Percentiles rank a stretch among this genome's conserved stretches.
Evolutionary conservation across 2,797 vertebrate species (phyloP).

Genomic region (Danio jaintianensis): DNA sequence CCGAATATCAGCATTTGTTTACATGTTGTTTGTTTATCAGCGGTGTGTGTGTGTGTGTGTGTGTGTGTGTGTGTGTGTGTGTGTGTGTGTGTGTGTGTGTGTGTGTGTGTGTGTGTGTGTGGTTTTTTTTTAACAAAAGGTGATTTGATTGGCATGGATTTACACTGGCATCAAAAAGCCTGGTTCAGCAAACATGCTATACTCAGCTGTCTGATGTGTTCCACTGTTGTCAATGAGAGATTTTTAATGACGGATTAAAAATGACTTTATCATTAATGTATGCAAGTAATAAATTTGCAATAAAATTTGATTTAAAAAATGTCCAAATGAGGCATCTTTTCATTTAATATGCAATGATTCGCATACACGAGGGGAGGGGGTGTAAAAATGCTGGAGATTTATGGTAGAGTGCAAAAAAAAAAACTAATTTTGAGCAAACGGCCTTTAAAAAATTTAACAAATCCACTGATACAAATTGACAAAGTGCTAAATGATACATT

Average conservation of each 20-base stretch:
- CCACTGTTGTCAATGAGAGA: constrained; percentile 43
- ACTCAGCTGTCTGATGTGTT: constrained; percentile 60
- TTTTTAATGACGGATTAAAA: constrained; percentile 61
- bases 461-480: no score
- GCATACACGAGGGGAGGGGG: no score
- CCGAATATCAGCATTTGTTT: constrained; percentile 49
- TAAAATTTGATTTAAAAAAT: constrained; percentile 48
- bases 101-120: neutral
- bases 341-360: no score
- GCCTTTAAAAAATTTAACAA: no score
- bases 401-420: no score
- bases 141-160: constrained; percentile 55
- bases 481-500: no score
- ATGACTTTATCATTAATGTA: constrained; percentile 50
- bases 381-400: no score
- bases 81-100: no score
- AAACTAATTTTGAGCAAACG: no score
- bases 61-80: neutral
- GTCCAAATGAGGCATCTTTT: no score
- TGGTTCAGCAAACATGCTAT: constrained; percentile 59
- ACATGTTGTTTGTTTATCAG: constrained; percentile 25
- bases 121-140: constrained; percentile 66
- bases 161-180: constrained; percentile 46
- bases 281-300: constrained; percentile 59
- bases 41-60: constrained; percentile 11